Conservation (phyloP, 1,140 invertebrate species). For the Galleria mellonella region DNA sequence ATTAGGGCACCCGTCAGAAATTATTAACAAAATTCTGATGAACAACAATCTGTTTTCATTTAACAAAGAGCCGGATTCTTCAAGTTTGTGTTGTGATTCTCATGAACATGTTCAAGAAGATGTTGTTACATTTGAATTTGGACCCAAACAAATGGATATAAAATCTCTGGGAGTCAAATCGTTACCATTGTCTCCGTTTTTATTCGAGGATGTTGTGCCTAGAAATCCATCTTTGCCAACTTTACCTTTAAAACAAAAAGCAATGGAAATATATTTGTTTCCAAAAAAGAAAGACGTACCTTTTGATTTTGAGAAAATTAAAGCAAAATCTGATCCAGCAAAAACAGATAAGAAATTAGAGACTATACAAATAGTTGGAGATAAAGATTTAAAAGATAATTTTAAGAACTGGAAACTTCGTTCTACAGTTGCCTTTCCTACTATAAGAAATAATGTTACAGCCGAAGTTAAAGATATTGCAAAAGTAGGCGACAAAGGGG, state of each 20-base stretch:
- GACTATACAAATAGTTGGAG: constrained; percentile 41
- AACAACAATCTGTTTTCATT: constrained; percentile 40
- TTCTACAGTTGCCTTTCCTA: constrained; percentile 2
- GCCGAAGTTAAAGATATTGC: constrained; percentile 15
- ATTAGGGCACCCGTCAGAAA: constrained; percentile 25
- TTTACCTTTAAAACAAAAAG: constrained; percentile 22
- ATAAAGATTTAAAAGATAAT: constrained; percentile 37
- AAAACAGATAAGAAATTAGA: constrained; percentile 10
- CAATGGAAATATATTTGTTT: constrained; percentile 46
- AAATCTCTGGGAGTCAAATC: constrained; percentile 10
- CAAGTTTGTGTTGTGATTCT: constrained; percentile 44
- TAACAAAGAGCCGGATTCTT: constrained; percentile 32
- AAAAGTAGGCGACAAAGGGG: constrained; percentile 4
- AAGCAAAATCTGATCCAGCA: too few relatives aligned
- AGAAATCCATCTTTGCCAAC: constrained; percentile 22
- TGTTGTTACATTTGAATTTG: constrained; percentile 37
- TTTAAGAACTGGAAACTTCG: constrained; percentile 2
- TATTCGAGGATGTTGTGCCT: constrained; percentile 28
- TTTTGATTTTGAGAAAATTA: too few relatives aligned
- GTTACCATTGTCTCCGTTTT: constrained; percentile 17
- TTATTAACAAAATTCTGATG: constrained; percentile 41
- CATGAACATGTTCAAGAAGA: constrained; percentile 45
- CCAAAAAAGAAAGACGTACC: constrained; percentile 33
- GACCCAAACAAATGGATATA: constrained; percentile 19
- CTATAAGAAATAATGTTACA: constrained; percentile 37